Evolutionary conservation across 2,797 vertebrate species (phyloP), one percentile per base, ranked within the genome.

Genomic region (Chloroceryle amazona): DNA sequence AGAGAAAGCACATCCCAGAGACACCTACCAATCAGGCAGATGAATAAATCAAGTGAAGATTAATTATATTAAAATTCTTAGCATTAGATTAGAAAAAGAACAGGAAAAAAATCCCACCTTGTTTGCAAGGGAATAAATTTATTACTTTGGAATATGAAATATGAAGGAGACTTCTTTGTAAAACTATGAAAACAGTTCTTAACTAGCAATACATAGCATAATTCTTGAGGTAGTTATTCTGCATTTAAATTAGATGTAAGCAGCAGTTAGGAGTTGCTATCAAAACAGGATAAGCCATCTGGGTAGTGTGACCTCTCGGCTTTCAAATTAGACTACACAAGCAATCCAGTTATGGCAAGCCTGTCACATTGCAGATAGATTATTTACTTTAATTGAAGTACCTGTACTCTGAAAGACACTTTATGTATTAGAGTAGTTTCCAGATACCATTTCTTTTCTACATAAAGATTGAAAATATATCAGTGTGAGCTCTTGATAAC

Each of bases 271-370:
- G 31, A 82, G 13, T 17, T 91, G 49, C 60, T 89, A 31, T 62
- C 19, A 85, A 76, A 92, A 84, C 8, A 81, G 68, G 23, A 35
- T 49, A 71, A 85, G 18, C 15, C 16, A 15, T 19, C 49, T 88
- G 41, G 21, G 21, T 62, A 42, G 5, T 31, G n/a, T 47, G 41
- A 78, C 17, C 22, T 78, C 35, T 84, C 46, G 35, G 71, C 22
- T 82, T 94, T 91, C 79, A 49, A 63, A 82, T 95, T 51, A 87
- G 35, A 67, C 65, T 41, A 76, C 51, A 65, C 26, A 89, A 72
- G 51, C 62, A 81, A 93, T 57, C 10, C n/a, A 66, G 28, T 89
- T 92, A 58, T 42, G 73, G 37, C 46, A 54, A 75, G 20, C 29
- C 46, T 84, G 66, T 41, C 62, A 42, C 23, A 62, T 42, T 89